Evolutionary conservation across 2,888 invertebrate genomes (phyloP), one percentile per base, ranked within the genome.

Genomic region (Sussaba pulchella): DNA sequence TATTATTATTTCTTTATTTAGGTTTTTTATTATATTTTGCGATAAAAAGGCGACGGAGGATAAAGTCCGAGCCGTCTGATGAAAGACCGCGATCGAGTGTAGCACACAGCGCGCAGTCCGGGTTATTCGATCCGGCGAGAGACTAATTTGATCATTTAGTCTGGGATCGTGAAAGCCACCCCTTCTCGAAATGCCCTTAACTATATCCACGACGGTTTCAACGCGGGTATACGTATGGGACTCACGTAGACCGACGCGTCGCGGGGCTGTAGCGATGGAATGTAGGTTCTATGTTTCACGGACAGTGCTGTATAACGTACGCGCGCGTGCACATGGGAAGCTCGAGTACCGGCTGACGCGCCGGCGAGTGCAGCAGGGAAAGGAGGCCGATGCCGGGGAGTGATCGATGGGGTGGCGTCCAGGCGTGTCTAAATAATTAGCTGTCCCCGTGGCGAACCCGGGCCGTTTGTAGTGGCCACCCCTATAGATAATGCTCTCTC

Each of bases 391-490:
- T 83, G 82, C 88, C 88, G 82, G 88, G 85, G 85, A 84, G 89
- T 90, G 91, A 92, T 90, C 89, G 90, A 91, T 91, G 90, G 90
- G 89, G 87, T 89, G 89, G 91, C 89, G 89, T 91, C 90, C 91
- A 87, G 90, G 89, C 91, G 91, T 91, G 89, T 91, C 92, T 92
- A 92, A 92, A 92, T 92, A 92, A 92, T 92, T 92, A 92, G 91
- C 92, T 91, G 92, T 91, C 91, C 90, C 90, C 89, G 87, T 89
- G 85, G 86, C 88, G 88, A 88, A 87, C 88, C 89, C 88, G 86
- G 86, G 83, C 89, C 90, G 91, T 92, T 92, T 90, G 90, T 91
- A 91, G 87, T 86, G 86, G 88, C 86, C 85, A 87, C 85, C 87
- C 87, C 85, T 82, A 86, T 86, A 87, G 88, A 89, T 88, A 89